Conservation (phyloP, 2,888 invertebrate species). For the Agonum fuliginosum region DNA sequence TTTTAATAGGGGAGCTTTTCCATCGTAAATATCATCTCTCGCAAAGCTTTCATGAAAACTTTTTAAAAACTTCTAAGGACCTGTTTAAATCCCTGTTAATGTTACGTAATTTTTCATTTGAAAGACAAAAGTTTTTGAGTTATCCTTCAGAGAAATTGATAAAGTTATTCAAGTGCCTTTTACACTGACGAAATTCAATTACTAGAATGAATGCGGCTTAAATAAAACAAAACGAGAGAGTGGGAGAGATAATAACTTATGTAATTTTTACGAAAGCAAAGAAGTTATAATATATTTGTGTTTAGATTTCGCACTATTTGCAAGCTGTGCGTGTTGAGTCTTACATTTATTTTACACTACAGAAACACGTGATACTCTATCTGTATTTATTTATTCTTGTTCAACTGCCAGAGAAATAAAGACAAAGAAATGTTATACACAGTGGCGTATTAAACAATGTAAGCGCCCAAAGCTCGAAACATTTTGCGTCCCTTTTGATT, state of each 20-base stretch:
- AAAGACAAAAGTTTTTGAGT: slow-evolving; percentile 57
- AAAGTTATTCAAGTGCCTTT: slow-evolving; percentile 49
- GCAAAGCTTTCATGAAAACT: slow-evolving; percentile 53
- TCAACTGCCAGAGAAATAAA: too few relatives aligned
- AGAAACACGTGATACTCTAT: slow-evolving; percentile 11
- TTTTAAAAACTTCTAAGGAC: slow-evolving; percentile 59
- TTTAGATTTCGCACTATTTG: slow-evolving; percentile 16
- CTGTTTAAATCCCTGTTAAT: slow-evolving; percentile 61
- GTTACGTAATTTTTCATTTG: slow-evolving; percentile 57
- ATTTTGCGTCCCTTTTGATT: too few relatives aligned
- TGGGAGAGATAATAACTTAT: slow-evolving; percentile 36
- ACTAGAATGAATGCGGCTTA: slow-evolving; percentile 26
- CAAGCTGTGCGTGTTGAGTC: background rate
- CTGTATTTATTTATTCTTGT: too few relatives aligned
- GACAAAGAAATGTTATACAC: too few relatives aligned
- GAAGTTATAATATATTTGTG: slow-evolving; percentile 12
- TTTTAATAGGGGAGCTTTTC: slow-evolving; percentile 27
- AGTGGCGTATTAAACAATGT: too few relatives aligned
- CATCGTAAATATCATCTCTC: slow-evolving; percentile 52
- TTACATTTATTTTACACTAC: slow-evolving; percentile 4
- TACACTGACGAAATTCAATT: slow-evolving; percentile 40
- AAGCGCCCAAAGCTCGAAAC: too few relatives aligned
- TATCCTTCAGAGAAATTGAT: slow-evolving; percentile 59
- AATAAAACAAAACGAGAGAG: slow-evolving; percentile 1
- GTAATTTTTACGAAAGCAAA: slow-evolving; percentile 14